phyloP scores from a whole-genome alignment of 2,888 invertebrate species.

The Ryuthela nishihirai region DNA sequence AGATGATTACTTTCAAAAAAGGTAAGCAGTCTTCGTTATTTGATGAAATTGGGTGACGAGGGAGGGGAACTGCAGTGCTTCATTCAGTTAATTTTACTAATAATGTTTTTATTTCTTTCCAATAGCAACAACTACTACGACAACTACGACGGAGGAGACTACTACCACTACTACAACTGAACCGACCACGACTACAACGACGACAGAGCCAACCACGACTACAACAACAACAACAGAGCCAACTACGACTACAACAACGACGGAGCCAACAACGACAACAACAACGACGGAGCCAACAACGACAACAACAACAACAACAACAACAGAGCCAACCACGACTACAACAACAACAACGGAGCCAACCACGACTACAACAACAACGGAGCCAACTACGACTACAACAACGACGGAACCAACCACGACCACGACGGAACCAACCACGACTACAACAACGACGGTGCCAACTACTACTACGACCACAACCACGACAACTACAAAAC shows the following conservation, averaged over 20 bases:
- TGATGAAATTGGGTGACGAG: no score
- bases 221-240: constrained; percentile 11
- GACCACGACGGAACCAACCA: neutral
- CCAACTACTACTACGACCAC: constrained; percentile 11
- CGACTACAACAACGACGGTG: neutral
- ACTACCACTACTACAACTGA: constrained; percentile 7
- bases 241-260: constrained; percentile 16
- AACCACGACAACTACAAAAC: constrained; percentile 17
- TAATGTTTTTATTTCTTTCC: no score
- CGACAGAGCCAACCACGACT: constrained; percentile 1
- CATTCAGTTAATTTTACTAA: no score
- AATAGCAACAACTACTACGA: neutral
- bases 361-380: constrained; percentile 27
- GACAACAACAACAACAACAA: constrained; percentile 6
- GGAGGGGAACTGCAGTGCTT: no score
- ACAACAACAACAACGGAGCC: constrained; percentile 4
- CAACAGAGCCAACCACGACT: neutral
- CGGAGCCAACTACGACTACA: constrained; percentile 24
- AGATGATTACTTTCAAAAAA: no score
- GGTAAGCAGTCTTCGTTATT: no score
- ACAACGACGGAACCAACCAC: constrained; percentile 4
- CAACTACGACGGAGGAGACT: neutral
- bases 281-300: constrained; percentile 3
- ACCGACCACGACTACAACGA: constrained; percentile 10
- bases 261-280: constrained; percentile 9